phyloP scores from a whole-genome alignment of 2,113 vertebrate species.

The Centropus unirufus region DNA sequence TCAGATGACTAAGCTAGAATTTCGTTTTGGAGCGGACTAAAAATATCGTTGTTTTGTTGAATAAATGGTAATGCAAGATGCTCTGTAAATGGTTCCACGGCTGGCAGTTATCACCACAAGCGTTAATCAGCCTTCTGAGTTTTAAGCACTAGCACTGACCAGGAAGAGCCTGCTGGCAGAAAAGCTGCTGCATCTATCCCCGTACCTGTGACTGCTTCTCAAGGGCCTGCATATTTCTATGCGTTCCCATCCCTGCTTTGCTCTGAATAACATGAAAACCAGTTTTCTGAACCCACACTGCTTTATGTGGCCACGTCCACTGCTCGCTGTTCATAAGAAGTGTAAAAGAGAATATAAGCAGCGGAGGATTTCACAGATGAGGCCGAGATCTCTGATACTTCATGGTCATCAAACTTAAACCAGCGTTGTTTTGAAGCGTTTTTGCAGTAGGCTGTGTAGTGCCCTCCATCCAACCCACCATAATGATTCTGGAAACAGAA shows the following conservation, averaged over 20 bases:
- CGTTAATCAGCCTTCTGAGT: constrained; percentile 36
- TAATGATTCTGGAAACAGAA: constrained; percentile 89
- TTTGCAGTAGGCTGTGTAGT: constrained; percentile 98
- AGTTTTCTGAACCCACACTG: not conserved
- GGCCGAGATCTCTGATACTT: constrained; percentile 90
- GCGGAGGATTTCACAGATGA: constrained; percentile 94
- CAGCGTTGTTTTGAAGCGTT: constrained; percentile 88
- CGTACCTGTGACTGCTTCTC: not conserved
- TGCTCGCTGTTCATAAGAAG: constrained; percentile 81
- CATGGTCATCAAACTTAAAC: constrained; percentile 98
- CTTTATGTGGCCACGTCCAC: constrained; percentile 67
- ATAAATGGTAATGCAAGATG: constrained; percentile 63
- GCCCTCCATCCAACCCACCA: constrained; percentile 93
- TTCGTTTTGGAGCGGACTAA: constrained; percentile 75
- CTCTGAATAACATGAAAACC: constrained; percentile 23
- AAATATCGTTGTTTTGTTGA: constrained; percentile 69
- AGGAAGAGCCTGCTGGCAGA: constrained; percentile 11
- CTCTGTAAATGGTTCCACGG: constrained; percentile 54
- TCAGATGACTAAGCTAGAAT: constrained; percentile 68
- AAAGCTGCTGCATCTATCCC: constrained; percentile 41
- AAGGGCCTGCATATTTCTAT: not conserved
- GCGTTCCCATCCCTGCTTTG: constrained; percentile 28
- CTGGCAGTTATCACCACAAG: constrained; percentile 55
- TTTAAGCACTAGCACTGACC: constrained; percentile 51
- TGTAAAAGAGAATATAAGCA: constrained; percentile 98